Conservation (phyloP, 2,888 invertebrate genomes). For the Apomyelois bistriatella region DNA sequence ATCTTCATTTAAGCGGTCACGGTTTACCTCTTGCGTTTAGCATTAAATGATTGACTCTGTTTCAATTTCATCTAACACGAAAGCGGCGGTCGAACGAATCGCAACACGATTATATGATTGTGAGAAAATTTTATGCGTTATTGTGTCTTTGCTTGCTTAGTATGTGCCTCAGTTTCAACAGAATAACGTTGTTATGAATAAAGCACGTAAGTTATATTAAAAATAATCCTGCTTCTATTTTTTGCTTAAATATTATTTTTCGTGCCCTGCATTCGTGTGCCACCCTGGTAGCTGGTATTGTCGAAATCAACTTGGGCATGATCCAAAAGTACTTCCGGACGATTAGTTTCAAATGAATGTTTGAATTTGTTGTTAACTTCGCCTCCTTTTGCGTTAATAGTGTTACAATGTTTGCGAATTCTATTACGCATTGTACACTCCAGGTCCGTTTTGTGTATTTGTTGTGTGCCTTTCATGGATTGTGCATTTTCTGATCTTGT, state of each 20-base stretch:
- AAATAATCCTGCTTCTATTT: constrained; percentile 19
- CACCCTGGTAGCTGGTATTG: constrained; percentile 68
- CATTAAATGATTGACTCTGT: constrained; percentile 78
- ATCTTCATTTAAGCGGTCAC: constrained; percentile 77
- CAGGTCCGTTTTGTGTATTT: constrained; percentile 49
- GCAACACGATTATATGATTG: constrained; percentile 76
- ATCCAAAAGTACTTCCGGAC: constrained; percentile 67
- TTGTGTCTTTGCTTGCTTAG: constrained; percentile 61
- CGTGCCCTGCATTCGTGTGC: constrained; percentile 39
- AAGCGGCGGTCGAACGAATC: constrained; percentile 74
- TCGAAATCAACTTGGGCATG: constrained; percentile 64
- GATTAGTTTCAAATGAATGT: constrained; percentile 73
- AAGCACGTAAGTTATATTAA: constrained; percentile 64
- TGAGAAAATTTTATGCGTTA: constrained; percentile 72
- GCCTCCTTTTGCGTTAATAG: constrained; percentile 77
- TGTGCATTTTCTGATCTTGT: constrained; percentile 63
- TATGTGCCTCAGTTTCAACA: constrained; percentile 61
- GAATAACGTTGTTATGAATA: constrained; percentile 67
- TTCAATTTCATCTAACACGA: constrained; percentile 78
- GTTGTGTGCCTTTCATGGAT: constrained; percentile 58
- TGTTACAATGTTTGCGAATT: constrained; percentile 77
- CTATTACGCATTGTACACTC: constrained; percentile 74
- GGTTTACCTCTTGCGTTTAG: constrained; percentile 72
- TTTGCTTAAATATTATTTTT: constrained; percentile 11
- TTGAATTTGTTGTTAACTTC: constrained; percentile 77